These are phyloP conservation scores for Trachelus stipa DNA, from an alignment of 2,888 invertebrate species.

Conservation along the genomic window DNA sequence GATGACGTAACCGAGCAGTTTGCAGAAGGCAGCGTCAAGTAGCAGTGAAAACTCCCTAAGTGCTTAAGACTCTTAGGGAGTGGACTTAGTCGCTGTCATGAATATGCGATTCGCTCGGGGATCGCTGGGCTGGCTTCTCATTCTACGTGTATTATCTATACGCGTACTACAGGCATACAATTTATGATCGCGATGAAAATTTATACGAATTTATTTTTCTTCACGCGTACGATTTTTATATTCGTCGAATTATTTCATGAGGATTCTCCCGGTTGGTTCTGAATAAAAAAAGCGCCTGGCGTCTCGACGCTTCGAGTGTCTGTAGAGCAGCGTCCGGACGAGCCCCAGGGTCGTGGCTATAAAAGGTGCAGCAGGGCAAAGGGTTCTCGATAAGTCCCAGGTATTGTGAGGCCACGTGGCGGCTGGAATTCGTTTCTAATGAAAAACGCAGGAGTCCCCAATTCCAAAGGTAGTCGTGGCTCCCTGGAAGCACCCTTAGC, in stretches of 20 bases:
- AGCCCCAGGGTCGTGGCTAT: not conserved
- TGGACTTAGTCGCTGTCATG: not conserved
- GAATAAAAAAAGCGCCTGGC: not conserved
- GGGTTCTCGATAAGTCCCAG: constrained; percentile 16
- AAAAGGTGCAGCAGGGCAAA: not conserved
- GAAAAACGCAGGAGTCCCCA: constrained; percentile 49
- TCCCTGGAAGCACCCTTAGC: constrained; percentile 4
- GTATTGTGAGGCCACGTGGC: constrained; percentile 47
- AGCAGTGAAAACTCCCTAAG: constrained; percentile 1
- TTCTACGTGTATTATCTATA: not conserved
- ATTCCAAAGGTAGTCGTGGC: not conserved
- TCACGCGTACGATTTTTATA: too few species aligned
- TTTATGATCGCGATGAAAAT: not conserved
- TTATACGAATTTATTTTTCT: not conserved
- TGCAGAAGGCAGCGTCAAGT: not conserved
- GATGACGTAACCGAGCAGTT: not conserved
- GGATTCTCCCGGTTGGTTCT: not conserved
- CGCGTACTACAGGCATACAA: not conserved
- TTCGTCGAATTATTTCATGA: not conserved
- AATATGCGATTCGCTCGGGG: not conserved
- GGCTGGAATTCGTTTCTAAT: constrained; percentile 49
- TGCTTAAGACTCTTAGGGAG: constrained; percentile 9
- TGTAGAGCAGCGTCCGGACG: not conserved
- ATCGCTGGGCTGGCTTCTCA: not conserved
- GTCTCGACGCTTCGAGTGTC: not conserved